Base-by-base conservation (phyloP, 92 coral and sea anemone species). In the Porites divaricata region DNA sequence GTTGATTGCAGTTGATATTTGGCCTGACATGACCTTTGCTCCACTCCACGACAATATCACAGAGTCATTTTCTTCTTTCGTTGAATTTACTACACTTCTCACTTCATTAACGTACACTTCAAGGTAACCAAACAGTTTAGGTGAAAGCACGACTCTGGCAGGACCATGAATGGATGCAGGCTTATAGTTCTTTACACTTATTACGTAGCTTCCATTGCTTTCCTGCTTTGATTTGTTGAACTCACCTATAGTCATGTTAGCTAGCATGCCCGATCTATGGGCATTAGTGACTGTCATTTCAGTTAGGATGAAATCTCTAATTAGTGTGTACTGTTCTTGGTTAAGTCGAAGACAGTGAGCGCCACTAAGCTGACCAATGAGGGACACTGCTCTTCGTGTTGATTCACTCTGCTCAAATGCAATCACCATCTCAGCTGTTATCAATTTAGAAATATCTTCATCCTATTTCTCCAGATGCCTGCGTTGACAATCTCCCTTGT, bases 381-480 rank as follows among this genome's bases (percentile, higher is more conserved):
- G 41, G 59, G 61, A 64, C 24, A 85, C 76, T 15, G 87, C 80
- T 26, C 56, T 81, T 56, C 93, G 35, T 1, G 89, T 67, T 22
- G 92, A 84, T 65, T 75, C 83, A 76, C 89, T 88, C 15, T 69
- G 85, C 76, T 81, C 91, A 77, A 87, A 86, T 35, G 28, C 58
- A 11, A 65, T n/a, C 23, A 87, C 79, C 71, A 62, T 62, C 24
- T 73, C 79, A 14, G 76, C 88, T 26, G 88, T 68, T 61, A 87
- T 72, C 35, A 87, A 57, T 41, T 88, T 73, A 9, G 14, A 19
- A 19, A 72, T 28, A 69, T 87, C 91, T 69, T 91, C 86, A 63
- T 78, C 85, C 75, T 87, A 73, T 88, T 90, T 90, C 62, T 87
- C 69, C 83, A 90, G 76, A 20, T 86, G 72, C 19, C 94, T 65